phyloP scores from a whole-genome alignment of 2,888 invertebrate species.

The Sminthurides aquaticus region DNA sequence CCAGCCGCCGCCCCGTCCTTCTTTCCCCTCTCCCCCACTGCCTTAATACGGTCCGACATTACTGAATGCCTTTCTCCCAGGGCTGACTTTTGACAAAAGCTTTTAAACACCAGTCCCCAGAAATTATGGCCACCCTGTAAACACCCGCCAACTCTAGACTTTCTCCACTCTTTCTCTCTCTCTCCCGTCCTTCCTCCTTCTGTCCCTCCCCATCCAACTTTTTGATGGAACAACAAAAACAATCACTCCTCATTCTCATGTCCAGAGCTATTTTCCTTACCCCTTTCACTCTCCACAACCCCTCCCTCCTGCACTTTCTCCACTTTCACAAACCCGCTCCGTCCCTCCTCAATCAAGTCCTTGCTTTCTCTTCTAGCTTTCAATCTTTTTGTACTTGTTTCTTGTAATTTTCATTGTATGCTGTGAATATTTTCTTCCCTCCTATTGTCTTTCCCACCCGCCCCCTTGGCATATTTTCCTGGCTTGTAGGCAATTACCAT shows the following conservation, averaged over 20 bases:
- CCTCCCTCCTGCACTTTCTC: not conserved
- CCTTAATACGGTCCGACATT: slow-evolving; percentile 24
- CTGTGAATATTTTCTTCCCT: not conserved
- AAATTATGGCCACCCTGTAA: slow-evolving; percentile 32
- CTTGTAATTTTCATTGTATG: not conserved
- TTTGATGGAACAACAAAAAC: not conserved
- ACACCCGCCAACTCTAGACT: slow-evolving; percentile 15
- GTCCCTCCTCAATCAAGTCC: not conserved
- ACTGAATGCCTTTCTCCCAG: slow-evolving; percentile 22
- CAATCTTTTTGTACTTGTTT: too few relatives aligned
- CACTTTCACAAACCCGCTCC: not conserved
- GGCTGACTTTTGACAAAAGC: slow-evolving; percentile 35
- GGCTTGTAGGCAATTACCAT: not conserved
- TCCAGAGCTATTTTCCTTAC: too few relatives aligned
- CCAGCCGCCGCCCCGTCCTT: too few relatives aligned
- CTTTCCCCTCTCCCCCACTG: slow-evolving; percentile 12
- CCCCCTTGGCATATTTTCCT: not conserved
- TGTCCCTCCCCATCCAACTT: slow-evolving; percentile 12
- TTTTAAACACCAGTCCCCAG: slow-evolving; percentile 32
- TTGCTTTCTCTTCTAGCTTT: not conserved
- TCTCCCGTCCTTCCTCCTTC: not conserved
- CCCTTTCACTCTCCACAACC: not conserved
- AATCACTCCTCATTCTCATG: not conserved
- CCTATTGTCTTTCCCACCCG: not conserved
- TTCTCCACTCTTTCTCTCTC: not conserved